These are phyloP conservation scores for Anthoscopus minutus DNA, from an alignment of 2,113 vertebrate genomes.

Conservation along the genomic window DNA sequence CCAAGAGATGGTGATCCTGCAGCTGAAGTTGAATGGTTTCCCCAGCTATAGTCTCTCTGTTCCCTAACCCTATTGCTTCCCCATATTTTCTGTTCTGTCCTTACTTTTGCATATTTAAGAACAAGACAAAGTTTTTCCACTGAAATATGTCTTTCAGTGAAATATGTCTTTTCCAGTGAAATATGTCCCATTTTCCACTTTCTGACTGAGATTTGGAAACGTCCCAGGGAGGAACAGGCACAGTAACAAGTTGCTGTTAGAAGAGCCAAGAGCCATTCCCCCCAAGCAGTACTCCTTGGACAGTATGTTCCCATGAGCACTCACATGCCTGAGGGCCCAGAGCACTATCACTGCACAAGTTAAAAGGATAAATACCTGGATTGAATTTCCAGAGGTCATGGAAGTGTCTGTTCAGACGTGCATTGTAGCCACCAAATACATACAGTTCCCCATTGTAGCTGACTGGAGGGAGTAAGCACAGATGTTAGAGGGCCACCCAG, in stretches of 20 bases:
- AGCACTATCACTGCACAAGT: neutral
- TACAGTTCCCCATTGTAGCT: slow-evolving; percentile 91
- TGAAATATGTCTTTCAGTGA: too few species aligned
- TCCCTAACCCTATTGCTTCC: neutral
- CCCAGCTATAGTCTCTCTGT: neutral
- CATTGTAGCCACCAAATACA: slow-evolving; percentile 97
- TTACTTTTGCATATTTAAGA: neutral
- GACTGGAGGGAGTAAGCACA: slow-evolving; percentile 71
- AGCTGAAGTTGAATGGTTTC: neutral
- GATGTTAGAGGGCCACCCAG: neutral
- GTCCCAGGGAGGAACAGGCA: neutral
- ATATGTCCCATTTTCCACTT: neutral
- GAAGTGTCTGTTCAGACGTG: slow-evolving; percentile 92
- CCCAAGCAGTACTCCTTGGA: neutral
- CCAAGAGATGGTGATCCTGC: neutral
- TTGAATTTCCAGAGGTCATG: slow-evolving; percentile 98
- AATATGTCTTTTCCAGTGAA: neutral
- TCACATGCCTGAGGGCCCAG: neutral
- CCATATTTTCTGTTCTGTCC: neutral
- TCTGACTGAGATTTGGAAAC: neutral
- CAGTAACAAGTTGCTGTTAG: neutral
- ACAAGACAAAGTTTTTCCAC: neutral
- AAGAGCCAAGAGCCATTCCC: neutral
- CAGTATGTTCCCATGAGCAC: neutral
- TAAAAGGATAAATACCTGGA: slow-evolving; percentile 77